These are phyloP conservation scores for Capitulum mitella DNA, from an alignment of 2,888 invertebrate species.

Conservation along the genomic window DNA sequence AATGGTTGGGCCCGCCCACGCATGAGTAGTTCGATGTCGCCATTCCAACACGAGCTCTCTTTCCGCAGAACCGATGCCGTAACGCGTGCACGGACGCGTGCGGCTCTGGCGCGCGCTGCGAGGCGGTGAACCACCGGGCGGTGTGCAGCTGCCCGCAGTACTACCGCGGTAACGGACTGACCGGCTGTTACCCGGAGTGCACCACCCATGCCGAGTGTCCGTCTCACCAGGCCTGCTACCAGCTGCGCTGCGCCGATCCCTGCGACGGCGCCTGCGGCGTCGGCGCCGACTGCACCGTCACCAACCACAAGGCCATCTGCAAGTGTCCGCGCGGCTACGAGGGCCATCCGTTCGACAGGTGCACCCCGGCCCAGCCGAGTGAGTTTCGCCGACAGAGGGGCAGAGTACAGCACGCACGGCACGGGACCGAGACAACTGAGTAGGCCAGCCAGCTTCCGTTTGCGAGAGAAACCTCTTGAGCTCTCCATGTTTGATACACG, in stretches of 20 bases:
- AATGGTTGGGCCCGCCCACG: too few species aligned
- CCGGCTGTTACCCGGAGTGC: slow-evolving; percentile 69
- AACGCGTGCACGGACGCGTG: slow-evolving; percentile 54
- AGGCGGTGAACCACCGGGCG: slow-evolving; percentile 64
- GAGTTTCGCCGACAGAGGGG: too few species aligned
- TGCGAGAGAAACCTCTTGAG: background rate
- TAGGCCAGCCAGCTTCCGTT: background rate
- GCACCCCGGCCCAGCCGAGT: slow-evolving; percentile 33
- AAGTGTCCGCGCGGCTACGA: slow-evolving; percentile 51
- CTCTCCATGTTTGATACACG: background rate
- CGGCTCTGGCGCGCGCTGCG: slow-evolving; percentile 67
- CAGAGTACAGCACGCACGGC: too few species aligned
- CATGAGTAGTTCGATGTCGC: too few species aligned
- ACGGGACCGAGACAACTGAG: too few species aligned
- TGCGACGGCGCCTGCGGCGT: slow-evolving; percentile 68
- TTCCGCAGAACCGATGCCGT: slow-evolving; percentile 29
- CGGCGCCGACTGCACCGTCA: slow-evolving; percentile 67
- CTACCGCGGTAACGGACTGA: slow-evolving; percentile 29
- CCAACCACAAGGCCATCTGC: slow-evolving; percentile 69
- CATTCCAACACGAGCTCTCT: too few species aligned
- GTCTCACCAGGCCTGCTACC: slow-evolving; percentile 59
- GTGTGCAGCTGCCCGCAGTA: slow-evolving; percentile 70
- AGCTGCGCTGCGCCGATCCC: slow-evolving; percentile 73
- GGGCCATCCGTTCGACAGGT: slow-evolving; percentile 37
- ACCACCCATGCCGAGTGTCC: slow-evolving; percentile 71